These are phyloP conservation scores for Orycteropus afer DNA, from an alignment of 2,113 vertebrate genomes.

Conservation along the genomic window DNA sequence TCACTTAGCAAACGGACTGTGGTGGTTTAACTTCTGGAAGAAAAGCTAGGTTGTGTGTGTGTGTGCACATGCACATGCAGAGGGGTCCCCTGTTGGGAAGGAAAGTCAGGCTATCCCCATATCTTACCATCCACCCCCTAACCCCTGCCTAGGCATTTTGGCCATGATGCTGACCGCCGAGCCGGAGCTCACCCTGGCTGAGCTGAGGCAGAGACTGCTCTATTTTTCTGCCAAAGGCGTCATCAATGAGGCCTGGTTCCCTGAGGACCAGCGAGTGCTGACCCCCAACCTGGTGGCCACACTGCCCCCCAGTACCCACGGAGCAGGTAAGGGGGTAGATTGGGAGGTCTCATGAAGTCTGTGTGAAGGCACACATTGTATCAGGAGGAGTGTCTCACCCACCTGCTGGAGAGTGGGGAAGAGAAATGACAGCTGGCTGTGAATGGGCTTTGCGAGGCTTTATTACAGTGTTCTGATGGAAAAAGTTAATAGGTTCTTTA, in stretches of 20 bases:
- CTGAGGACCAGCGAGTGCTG: constrained; percentile 85
- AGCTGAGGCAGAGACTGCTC: constrained; percentile 90
- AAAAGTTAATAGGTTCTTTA: not conserved
- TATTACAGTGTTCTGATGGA: not conserved
- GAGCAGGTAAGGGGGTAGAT: constrained; percentile 64
- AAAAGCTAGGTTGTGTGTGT: not conserved
- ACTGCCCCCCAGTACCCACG: constrained; percentile 76
- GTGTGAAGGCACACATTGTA: not conserved
- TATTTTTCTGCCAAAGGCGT: constrained; percentile 84
- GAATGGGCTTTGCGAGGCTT: not conserved
- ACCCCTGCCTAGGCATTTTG: constrained; percentile 83
- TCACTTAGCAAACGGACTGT: not conserved
- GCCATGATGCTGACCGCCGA: constrained; percentile 88
- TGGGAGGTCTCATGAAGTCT: not conserved
- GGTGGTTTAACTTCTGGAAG: not conserved
- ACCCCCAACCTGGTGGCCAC: constrained; percentile 89
- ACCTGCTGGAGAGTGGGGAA: not conserved
- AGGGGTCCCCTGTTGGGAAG: not conserved
- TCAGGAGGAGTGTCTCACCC: not conserved
- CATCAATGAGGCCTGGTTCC: constrained; percentile 86
- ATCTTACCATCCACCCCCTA: not conserved
- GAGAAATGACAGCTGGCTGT: not conserved
- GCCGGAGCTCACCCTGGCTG: constrained; percentile 82
- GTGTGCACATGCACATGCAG: not conserved
- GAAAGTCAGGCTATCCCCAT: not conserved